Conservation (phyloP, 2,797 vertebrate species). For the Gephyroberyx darwinii region DNA sequence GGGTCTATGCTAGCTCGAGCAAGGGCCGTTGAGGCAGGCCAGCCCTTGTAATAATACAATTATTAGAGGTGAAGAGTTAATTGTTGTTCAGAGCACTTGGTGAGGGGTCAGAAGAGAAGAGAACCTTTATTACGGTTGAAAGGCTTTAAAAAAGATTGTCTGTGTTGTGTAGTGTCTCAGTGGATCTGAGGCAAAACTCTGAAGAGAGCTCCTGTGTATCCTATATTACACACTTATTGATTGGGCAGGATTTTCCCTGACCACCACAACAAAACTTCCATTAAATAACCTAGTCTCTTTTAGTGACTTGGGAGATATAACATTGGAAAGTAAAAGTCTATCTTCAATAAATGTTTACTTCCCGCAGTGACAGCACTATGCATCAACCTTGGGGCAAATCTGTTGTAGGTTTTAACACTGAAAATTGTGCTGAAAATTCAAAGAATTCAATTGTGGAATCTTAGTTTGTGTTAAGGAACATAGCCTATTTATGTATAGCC, state of each 20-base stretch:
- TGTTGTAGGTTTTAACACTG: too few species aligned
- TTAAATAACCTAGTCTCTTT: background rate
- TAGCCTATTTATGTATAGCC: too few species aligned
- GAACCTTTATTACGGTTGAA: slow-evolving; percentile 50
- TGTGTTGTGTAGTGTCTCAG: slow-evolving; percentile 11
- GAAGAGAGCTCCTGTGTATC: background rate
- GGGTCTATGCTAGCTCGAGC: slow-evolving; percentile 31
- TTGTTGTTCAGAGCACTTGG: slow-evolving; percentile 68
- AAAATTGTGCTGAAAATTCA: too few species aligned
- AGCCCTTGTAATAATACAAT: slow-evolving; percentile 76
- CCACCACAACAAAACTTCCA: background rate
- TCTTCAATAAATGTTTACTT: background rate
- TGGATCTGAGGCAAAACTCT: slow-evolving; percentile 18
- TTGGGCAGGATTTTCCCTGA: background rate
- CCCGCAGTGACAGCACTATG: background rate
- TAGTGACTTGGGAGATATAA: background rate
- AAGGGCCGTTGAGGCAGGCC: slow-evolving; percentile 36
- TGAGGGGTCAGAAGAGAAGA: slow-evolving; percentile 50
- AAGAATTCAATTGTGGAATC: too few species aligned
- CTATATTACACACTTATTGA: background rate
- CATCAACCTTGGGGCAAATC: background rate
- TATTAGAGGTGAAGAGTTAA: slow-evolving; percentile 78
- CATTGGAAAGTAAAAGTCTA: background rate
- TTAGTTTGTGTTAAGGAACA: too few species aligned
- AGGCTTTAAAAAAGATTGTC: slow-evolving; percentile 42